These are phyloP conservation scores for Oceanites oceanicus DNA, from an alignment of 2,113 vertebrate species.

Conservation along the genomic window DNA sequence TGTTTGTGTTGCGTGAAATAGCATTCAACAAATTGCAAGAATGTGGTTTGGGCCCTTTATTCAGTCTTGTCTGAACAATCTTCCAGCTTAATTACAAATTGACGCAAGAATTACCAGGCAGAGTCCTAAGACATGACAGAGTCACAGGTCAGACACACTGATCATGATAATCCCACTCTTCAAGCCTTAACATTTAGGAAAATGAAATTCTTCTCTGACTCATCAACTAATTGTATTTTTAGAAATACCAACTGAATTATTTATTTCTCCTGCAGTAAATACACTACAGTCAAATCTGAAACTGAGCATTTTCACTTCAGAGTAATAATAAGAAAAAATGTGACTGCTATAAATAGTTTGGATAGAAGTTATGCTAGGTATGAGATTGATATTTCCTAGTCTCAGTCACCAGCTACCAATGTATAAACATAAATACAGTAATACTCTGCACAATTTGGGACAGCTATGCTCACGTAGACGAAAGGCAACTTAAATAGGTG, in stretches of 20 bases:
- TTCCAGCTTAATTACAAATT: background rate
- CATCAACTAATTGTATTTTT: conserved; percentile 45
- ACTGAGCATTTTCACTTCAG: background rate
- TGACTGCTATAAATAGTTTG: background rate
- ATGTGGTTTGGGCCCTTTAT: background rate
- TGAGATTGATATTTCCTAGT: background rate
- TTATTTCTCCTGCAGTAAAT: conserved; percentile 27
- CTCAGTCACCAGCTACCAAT: background rate
- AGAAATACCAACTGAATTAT: conserved; percentile 38
- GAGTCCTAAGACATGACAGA: background rate
- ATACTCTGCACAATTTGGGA: background rate
- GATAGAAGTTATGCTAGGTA: background rate
- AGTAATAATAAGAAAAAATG: background rate
- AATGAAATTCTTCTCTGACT: conserved; percentile 37
- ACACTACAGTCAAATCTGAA: background rate
- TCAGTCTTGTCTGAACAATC: background rate
- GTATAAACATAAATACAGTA: background rate
- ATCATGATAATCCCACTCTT: background rate
- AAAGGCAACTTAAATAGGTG: background rate
- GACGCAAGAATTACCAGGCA: background rate
- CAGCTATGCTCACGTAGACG: background rate
- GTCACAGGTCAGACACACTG: background rate
- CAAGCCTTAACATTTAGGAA: conserved; percentile 10
- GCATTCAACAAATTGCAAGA: background rate
- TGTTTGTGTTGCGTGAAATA: background rate